Evolutionary conservation across 2,113 vertebrate species (phyloP).

Genomic region (Paradoxurus hermaphroditus): DNA sequence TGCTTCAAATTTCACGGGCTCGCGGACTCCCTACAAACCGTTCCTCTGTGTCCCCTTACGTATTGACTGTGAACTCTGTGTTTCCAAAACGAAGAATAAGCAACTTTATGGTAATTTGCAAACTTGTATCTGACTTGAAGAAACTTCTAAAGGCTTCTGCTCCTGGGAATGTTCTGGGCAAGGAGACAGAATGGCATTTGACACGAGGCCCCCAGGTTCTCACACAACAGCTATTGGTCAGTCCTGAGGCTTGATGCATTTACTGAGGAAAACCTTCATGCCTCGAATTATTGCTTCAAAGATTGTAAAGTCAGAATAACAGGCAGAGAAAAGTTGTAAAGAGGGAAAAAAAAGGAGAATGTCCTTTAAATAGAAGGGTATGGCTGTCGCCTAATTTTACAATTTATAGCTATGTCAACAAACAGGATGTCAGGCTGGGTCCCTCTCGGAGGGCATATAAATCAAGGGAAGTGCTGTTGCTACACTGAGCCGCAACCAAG

Average conservation of each 20-base stretch:
- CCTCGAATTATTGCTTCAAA: neutral
- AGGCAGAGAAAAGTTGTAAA: neutral
- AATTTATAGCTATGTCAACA: constrained; percentile 4
- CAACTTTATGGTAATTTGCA: neutral
- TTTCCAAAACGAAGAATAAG: neutral
- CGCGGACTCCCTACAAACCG: neutral
- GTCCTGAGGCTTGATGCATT: neutral
- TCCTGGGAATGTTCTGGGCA: neutral
- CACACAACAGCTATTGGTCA: neutral
- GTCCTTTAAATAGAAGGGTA: neutral
- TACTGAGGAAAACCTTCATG: neutral
- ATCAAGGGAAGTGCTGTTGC: neutral
- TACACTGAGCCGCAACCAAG: neutral
- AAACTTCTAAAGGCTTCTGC: neutral
- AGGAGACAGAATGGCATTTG: neutral
- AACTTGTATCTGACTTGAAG: neutral
- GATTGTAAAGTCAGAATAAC: neutral
- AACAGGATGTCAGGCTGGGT: constrained; percentile 7
- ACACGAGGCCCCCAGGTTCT: neutral
- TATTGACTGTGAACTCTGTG: neutral
- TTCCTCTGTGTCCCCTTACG: neutral
- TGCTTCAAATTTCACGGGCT: neutral
- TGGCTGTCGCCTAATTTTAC: neutral
- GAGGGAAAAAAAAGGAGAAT: neutral
- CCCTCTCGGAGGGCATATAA: neutral